Evolutionary conservation across 2,113 vertebrate species (phyloP), one percentile per base, ranked within the genome.

Genomic region (Boleophthalmus pectinirostris): DNA sequence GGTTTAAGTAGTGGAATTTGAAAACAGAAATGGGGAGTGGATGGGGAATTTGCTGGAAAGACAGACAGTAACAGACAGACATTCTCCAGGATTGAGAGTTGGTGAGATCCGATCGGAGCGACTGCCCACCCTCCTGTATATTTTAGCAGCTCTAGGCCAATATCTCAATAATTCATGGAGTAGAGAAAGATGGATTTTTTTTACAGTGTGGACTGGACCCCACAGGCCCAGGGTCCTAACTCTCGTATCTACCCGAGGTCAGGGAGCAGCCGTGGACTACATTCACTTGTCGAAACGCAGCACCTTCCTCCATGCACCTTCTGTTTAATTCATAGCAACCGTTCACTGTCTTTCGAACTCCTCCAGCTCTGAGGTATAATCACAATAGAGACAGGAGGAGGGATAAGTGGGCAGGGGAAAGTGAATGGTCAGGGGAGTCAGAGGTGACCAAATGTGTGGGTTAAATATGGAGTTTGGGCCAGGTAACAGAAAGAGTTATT

Each of bases 111-210:
- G 69, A 84, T 85, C 69, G 74, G 73, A 85, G 82, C 85, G 79
- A 74, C 85, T 86, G 82, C 91, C 87, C 87, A 83, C 81, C 82
- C 87, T 90, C 68, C 81, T 90, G 93, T 94, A 91, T 93, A 94
- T 94, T 69, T 91, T 89, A 94, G 86, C 91, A 92, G 94, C 88
- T 91, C 90, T 93, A 88, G 92, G 92, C 92, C 93, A 95, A 95
- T 91, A 93, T 92, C 90, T 94, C 93, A 95, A 94, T 96, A 95
- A 96, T 96, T 96, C 95, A 95, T 94, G 90, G 94, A 90, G 77
- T 21, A 75, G 88, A 91, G 87, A 92, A 86, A 92, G 90, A 94
- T 92, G 94, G 93, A 94, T 69, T 87, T 73, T 73, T 83, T 80
- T 66, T 66, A 79, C 92, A 87, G 79, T 83, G 86, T 87, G 89